Evolutionary conservation across 1,140 invertebrate genomes (phyloP).

Genomic region (Drosophila takahashii): DNA sequence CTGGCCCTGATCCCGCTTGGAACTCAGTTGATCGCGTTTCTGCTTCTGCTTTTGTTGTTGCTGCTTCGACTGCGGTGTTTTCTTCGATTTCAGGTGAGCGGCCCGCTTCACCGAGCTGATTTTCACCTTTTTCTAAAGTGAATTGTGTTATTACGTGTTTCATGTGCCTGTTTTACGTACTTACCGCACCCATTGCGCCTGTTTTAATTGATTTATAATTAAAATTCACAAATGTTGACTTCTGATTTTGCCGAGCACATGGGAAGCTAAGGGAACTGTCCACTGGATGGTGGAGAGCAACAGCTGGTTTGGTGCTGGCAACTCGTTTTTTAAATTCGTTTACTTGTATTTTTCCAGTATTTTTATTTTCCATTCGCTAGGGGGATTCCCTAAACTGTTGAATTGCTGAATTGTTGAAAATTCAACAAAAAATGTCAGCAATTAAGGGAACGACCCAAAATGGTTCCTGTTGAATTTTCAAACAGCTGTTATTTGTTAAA

Average conservation of each 20-base stretch:
- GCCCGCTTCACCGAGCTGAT: conserved; percentile 80
- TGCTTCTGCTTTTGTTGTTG: conserved; percentile 80
- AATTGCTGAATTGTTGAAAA: no score
- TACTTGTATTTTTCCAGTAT: not conserved
- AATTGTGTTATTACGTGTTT: no score
- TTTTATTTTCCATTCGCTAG: not conserved
- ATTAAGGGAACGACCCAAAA: no score
- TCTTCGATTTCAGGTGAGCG: conserved; percentile 80
- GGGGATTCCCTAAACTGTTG: no score
- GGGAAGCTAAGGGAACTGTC: conserved; percentile 25
- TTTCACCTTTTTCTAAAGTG: conserved; percentile 81
- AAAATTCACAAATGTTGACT: conserved; percentile 21
- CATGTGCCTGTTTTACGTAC: not conserved
- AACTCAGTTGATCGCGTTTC: conserved; percentile 60
- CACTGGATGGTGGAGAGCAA: conserved; percentile 5
- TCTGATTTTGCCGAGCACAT: conserved; percentile 56
- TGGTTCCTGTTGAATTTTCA: no score
- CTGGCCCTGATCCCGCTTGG: conserved; percentile 68
- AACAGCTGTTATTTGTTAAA: no score
- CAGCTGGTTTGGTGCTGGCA: conserved; percentile 23
- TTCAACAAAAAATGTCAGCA: no score
- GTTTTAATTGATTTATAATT: conserved; percentile 1
- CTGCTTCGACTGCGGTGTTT: conserved; percentile 73
- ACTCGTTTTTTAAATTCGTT: not conserved
- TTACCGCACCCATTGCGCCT: conserved; percentile 59